These are phyloP conservation scores for Chlamydotis undulata DNA, from an alignment of 2,113 vertebrate species.

Conservation along the genomic window DNA sequence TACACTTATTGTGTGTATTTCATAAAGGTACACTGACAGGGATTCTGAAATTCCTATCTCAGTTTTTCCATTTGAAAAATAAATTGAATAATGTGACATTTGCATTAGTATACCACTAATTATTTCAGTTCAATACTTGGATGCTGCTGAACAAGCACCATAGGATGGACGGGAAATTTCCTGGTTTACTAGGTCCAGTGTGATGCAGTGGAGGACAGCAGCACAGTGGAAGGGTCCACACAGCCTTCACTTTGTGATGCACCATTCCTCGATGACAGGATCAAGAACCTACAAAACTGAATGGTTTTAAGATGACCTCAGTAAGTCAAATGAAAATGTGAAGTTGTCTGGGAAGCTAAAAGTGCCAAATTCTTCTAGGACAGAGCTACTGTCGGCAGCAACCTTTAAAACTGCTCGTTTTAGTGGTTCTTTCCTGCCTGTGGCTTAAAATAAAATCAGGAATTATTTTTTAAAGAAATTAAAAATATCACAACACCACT, in stretches of 20 bases:
- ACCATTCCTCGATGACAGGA: neutral
- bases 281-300: neutral
- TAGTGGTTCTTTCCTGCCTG: neutral
- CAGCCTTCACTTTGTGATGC: neutral
- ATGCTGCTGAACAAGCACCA: neutral
- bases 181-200: neutral
- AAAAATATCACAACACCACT: neutral
- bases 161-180: neutral
- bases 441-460: neutral
- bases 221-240: neutral
- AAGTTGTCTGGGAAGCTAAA: neutral
- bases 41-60: neutral
- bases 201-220: neutral
- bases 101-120: neutral
- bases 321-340: neutral
- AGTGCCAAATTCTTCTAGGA: neutral
- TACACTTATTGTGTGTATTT: neutral
- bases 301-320: neutral
- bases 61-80: neutral
- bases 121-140: neutral
- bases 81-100: neutral
- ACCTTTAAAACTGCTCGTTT: neutral
- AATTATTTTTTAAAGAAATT: neutral
- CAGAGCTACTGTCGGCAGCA: neutral
- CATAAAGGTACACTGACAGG: neutral